Percentiles rank a stretch among this genome's conserved stretches.
phyloP scores from a whole-genome alignment of 2,888 invertebrate genomes.

The Stegophylla sp. region DNA sequence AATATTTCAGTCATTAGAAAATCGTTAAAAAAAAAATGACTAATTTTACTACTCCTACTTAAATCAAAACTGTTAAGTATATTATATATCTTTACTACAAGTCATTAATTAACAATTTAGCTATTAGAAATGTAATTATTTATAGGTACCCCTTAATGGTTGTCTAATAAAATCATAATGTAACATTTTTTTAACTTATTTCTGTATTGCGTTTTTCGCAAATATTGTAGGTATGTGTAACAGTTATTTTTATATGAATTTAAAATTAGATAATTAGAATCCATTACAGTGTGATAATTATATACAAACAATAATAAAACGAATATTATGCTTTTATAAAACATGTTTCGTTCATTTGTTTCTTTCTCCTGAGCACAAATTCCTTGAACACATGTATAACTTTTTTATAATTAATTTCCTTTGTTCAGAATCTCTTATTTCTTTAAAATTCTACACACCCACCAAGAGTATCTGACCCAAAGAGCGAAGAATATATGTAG shows the following conservation, averaged over 20 bases:
- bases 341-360: neutral
- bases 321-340: slow-evolving; percentile 46
- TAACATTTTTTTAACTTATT: slow-evolving; percentile 36
- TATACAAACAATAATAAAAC: slow-evolving; percentile 38
- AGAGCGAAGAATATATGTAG: too few species aligned
- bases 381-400: neutral
- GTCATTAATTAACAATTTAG: slow-evolving; percentile 50
- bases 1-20: slow-evolving; percentile 53
- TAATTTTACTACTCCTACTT: slow-evolving; percentile 50
- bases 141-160: neutral
- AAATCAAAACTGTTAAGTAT: slow-evolving; percentile 50
- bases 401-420: too few species aligned
- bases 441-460: too few species aligned
- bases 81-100: slow-evolving; percentile 12
- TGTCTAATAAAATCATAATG: slow-evolving; percentile 29
- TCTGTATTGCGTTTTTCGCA: slow-evolving; percentile 1
- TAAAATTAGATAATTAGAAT: slow-evolving; percentile 37
- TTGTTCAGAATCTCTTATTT: too few species aligned
- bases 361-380: neutral
- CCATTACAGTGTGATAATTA: slow-evolving; percentile 38
- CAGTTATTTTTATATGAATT: slow-evolving; percentile 32
- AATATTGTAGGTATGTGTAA: neutral
- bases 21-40: slow-evolving; percentile 41
- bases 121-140: slow-evolving; percentile 29
- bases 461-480: too few species aligned